Conservation (phyloP, 1,140 invertebrate species). For the Polyergus mexicanus region DNA sequence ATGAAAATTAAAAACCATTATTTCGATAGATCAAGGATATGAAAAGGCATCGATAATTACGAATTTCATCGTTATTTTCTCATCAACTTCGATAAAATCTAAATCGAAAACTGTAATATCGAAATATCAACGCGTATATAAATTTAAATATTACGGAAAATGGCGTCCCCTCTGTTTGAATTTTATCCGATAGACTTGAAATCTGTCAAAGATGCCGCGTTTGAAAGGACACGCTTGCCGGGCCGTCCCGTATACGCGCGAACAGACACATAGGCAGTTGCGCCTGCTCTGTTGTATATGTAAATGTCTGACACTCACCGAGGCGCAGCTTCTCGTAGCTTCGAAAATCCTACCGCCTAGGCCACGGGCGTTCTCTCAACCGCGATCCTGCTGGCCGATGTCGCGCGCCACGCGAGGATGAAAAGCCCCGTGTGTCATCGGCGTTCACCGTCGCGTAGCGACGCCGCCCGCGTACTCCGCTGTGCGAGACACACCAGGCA, state of each 20-base stretch:
- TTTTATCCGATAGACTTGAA: not conserved
- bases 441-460: constrained; percentile 45
- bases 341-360: constrained; percentile 48
- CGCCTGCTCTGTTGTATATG: not conserved
- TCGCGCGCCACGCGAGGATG: constrained; percentile 33
- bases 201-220: not conserved
- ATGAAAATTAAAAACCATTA: constrained; percentile 41
- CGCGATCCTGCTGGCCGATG: constrained; percentile 56
- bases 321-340: constrained; percentile 48
- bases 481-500: constrained; percentile 13
- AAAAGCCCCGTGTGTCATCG: constrained; percentile 45
- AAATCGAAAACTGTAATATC: not conserved
- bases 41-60: no score
- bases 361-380: constrained; percentile 57
- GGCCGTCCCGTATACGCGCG: not conserved
- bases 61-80: not conserved
- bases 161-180: constrained; percentile 15
- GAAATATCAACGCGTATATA: not conserved
- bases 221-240: not conserved
- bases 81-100: not conserved
- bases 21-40: not conserved
- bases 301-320: constrained; percentile 59
- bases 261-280: not conserved
- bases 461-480: constrained; percentile 25
- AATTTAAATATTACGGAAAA: constrained; percentile 4